phyloP scores from a whole-genome alignment of 2,888 invertebrate species.

The Ametastegia equiseti region DNA sequence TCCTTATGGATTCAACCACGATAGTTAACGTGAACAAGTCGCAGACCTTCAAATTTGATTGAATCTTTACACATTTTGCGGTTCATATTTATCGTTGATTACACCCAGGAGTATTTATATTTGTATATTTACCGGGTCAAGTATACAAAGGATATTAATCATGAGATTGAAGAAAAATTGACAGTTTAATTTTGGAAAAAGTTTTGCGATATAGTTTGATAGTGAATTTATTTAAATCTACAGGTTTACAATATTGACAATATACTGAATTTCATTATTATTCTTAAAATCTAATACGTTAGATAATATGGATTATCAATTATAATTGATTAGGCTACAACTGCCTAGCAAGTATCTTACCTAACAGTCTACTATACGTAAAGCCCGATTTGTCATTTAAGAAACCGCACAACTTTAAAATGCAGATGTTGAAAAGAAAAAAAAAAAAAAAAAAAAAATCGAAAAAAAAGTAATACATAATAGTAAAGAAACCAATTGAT shows the following conservation, averaged over 20 bases:
- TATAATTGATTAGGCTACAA: slow-evolving; percentile 11
- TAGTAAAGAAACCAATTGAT: not conserved
- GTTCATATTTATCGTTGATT: no score
- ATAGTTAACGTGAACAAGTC: not conserved
- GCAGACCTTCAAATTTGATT: no score
- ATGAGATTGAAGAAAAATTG: not conserved
- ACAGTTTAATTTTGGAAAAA: not conserved
- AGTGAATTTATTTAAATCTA: slow-evolving; percentile 67
- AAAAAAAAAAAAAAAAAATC: not conserved
- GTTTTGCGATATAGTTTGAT: slow-evolving; percentile 49
- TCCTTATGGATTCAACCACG: not conserved
- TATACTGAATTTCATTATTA: slow-evolving; percentile 35
- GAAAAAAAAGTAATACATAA: no score
- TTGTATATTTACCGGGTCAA: no score
- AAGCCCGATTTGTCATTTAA: slow-evolving; percentile 30
- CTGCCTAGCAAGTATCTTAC: not conserved
- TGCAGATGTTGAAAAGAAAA: not conserved
- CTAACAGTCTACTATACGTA: not conserved
- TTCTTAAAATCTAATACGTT: slow-evolving; percentile 40
- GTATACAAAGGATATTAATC: no score
- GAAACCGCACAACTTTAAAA: not conserved
- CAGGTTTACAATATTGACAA: slow-evolving; percentile 61
- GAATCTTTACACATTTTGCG: no score
- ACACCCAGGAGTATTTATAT: no score
- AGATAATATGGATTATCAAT: slow-evolving; percentile 24